These are phyloP conservation scores for Ascaphus truei DNA, from an alignment of 2,113 vertebrate genomes.

Conservation along the genomic window DNA sequence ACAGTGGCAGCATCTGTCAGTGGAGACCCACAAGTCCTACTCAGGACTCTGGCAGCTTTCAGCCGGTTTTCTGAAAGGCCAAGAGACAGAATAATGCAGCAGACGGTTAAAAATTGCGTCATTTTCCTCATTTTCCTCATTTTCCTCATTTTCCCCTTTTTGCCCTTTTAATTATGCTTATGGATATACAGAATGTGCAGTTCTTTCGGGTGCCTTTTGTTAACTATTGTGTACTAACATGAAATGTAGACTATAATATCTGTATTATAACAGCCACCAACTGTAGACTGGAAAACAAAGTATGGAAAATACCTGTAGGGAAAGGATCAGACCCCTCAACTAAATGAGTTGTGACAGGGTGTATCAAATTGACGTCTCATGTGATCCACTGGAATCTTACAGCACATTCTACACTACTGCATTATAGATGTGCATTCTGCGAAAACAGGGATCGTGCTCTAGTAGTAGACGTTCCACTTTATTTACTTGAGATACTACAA, in stretches of 20 bases:
- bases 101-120: conserved; percentile 9
- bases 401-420: too few relatives aligned
- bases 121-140: conserved; percentile 7
- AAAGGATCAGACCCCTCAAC: too few relatives aligned
- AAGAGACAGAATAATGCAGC: conserved; percentile 15
- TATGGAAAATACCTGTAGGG: neutral
- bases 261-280: neutral
- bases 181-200: neutral
- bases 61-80: conserved; percentile 45
- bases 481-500: too few relatives aligned
- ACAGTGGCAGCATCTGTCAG: conserved; percentile 71
- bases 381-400: too few relatives aligned
- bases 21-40: conserved; percentile 65
- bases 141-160: conserved; percentile 7
- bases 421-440: too few relatives aligned
- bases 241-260: neutral
- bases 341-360: too few relatives aligned
- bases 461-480: too few relatives aligned
- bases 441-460: too few relatives aligned
- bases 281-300: neutral
- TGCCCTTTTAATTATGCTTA: conserved; percentile 5
- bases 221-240: neutral
- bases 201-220: neutral
- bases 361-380: too few relatives aligned
- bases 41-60: conserved; percentile 45